Evolutionary conservation across 1,140 invertebrate species (phyloP).

Genomic region (Lepidurus arcticus): DNA sequence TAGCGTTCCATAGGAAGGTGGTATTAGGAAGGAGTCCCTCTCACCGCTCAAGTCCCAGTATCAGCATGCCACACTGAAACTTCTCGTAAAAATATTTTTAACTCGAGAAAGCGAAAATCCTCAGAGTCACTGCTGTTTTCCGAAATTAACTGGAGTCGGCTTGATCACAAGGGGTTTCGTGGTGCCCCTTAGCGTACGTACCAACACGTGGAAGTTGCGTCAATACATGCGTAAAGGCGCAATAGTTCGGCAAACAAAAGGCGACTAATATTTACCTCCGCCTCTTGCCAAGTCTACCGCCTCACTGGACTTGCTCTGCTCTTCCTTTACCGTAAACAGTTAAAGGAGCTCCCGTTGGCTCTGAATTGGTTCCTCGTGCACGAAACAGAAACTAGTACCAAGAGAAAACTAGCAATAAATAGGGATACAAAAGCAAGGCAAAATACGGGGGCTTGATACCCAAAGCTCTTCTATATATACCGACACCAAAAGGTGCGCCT

Average conservation of each 20-base stretch:
- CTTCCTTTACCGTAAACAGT: conserved; percentile 10
- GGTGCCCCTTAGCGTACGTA: no score
- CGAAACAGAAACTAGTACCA: no score
- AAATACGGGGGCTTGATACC: background rate
- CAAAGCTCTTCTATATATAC: no score
- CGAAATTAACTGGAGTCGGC: no score
- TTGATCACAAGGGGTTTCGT: no score
- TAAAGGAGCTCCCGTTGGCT: conserved; percentile 12
- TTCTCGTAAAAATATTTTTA: no score
- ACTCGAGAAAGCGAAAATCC: no score
- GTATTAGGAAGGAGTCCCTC: background rate
- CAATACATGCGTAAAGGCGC: no score
- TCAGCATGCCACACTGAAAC: background rate
- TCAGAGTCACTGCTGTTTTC: no score
- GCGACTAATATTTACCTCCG: background rate
- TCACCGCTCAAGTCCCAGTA: background rate
- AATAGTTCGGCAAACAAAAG: background rate
- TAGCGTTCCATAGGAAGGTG: background rate
- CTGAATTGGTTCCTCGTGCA: background rate
- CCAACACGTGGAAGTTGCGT: no score
- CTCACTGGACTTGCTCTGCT: background rate
- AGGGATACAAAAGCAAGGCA: background rate
- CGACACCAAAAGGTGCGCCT: no score
- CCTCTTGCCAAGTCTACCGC: background rate
- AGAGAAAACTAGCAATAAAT: background rate